Base-by-base conservation (phyloP, 1,140 invertebrate genomes). In the Apis laboriosa region DNA sequence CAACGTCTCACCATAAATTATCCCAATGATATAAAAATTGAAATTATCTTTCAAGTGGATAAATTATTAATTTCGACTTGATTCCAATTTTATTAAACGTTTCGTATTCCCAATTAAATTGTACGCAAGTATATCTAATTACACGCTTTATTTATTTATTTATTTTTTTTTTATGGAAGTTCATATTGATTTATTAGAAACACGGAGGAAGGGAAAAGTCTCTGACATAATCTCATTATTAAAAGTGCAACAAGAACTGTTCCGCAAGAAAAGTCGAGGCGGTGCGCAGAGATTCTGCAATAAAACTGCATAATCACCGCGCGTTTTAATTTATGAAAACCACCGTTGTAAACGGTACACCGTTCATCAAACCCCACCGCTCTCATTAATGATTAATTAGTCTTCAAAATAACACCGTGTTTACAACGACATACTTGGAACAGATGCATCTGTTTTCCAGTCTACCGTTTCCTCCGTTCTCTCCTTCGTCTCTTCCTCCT, bases 321-420 rank as follows among this genome's bases (percentile, higher is more conserved):
- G 19, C 9, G 17, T 24, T 34, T 72, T 12, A 56, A 56, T 72
- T 53, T 56, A 43, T 28, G 51, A 55, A 19, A 55, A 67, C 9
- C 64, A 5, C 17, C 24, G 17, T 8, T 17, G 68, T 43, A 24
- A 17, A 53, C 8, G 49, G 55, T 72, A 28, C 70, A 56, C 17
- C 53, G 70, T 72, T 72, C 51, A 21, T 72, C n/a, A 53, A 56
- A 21, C 24, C 53, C 12, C 60, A 5, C 5, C 28, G 49, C 5
- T 70, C 17, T 49, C 34, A 78, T 78, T 58, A 24, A n/a, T 12
- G 63, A 68, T 70, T 70, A 70, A 68, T 64, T 55, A 66, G 17
- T n/a, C 21, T 12, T 24, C 9, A 11, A 51, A 24, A 43, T 53
- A 60, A n/a, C 64, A 58, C 28, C 55, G 19, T 53, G 49, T 64